A percentile compares a stretch with the other conserved stretches of the same genome.
Conservation (phyloP, 2,888 invertebrate species). For the Eucriotettix oculatus region DNA sequence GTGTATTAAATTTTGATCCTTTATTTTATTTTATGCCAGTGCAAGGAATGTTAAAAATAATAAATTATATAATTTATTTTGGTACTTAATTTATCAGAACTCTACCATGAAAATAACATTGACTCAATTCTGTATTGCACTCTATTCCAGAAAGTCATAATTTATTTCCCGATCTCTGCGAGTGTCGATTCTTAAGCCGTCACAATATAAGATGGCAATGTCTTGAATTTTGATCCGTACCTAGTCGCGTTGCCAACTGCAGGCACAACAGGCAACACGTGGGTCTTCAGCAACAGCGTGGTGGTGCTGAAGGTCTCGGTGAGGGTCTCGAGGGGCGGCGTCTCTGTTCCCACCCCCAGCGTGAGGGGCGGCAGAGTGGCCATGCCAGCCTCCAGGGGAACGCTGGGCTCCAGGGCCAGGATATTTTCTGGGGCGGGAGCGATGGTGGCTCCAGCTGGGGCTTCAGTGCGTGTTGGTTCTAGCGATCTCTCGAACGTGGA, state of each 20-base stretch:
- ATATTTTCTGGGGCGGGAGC: conserved; percentile 71
- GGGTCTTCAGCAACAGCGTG: conserved; percentile 74
- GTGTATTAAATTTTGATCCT: too few species aligned
- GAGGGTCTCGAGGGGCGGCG: conserved; percentile 71
- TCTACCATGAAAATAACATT: too few species aligned
- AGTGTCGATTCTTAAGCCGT: too few species aligned
- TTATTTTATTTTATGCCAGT: too few species aligned
- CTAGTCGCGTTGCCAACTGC: conserved; percentile 56
- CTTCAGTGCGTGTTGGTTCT: conserved; percentile 26
- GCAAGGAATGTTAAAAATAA: too few species aligned
- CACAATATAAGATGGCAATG: too few species aligned
- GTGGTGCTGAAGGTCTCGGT: conserved; percentile 87
- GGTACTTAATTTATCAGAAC: too few species aligned
- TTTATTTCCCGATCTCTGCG: too few species aligned
- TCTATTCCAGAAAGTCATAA: too few species aligned
- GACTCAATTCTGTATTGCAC: too few species aligned
- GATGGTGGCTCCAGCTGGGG: conserved; percentile 14
- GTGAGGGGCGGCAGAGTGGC: conserved; percentile 69
- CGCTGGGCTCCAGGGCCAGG: conserved; percentile 39
- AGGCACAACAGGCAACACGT: conserved; percentile 66
- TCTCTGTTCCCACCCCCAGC: conserved; percentile 58
- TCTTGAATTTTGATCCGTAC: background rate
- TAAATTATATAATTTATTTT: too few species aligned
- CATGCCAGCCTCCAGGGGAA: conserved; percentile 56
- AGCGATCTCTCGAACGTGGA: conserved; percentile 69